Base-by-base conservation (phyloP, 2,797 vertebrate species). In the Fratercula arctica region DNA sequence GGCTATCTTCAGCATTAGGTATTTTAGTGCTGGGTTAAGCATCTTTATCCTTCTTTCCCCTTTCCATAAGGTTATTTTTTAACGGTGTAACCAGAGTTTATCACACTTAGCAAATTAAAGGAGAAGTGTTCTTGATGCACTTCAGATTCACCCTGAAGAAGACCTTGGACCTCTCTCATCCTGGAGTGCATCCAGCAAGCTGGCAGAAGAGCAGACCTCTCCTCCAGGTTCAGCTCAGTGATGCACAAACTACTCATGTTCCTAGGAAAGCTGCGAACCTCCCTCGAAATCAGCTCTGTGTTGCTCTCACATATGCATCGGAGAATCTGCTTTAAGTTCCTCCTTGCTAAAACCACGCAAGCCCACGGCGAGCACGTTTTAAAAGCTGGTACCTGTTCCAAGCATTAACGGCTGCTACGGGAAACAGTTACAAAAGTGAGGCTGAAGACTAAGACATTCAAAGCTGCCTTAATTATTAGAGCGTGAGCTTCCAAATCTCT, bases 381-480 rank as follows among this genome's bases (percentile, higher is more conserved):
- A 54, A 81, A 88, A 89, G 68, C 53, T 28, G 15, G 68, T 74
- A 57, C 80, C 63, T 90, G 48, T 74, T 94, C 68, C 85, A 89
- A 77, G 86, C 69, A 72, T 35, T 31, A 72, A 84, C 0, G 3
- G 72, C 84, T 82, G 78, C 76, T 77, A 25, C 1, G 4, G 82
- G 69, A 64, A 92, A 35, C 53, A 37, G 75, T 26, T 60, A 85
- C 57, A 87, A 89, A 85, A 86, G 69, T 2, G 5, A 79, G 76
- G 48, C 85, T 92, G 87, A 94, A 89, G 92, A 85, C 92, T 76
- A 83, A 41, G 9, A 35, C 13, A 18, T 75, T 92, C 61, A 73
- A 84, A 93, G 76, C 59, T 90, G 73, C 73, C 76, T 89, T 92
- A 90, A 89, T 95, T 78, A 95, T 93, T 95, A 91, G 95, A 96